Percentiles rank a stretch among this genome's conserved stretches.
These are phyloP conservation scores for Merluccius polli DNA, from an alignment of 2,797 vertebrate species.

Conservation along the genomic window DNA sequence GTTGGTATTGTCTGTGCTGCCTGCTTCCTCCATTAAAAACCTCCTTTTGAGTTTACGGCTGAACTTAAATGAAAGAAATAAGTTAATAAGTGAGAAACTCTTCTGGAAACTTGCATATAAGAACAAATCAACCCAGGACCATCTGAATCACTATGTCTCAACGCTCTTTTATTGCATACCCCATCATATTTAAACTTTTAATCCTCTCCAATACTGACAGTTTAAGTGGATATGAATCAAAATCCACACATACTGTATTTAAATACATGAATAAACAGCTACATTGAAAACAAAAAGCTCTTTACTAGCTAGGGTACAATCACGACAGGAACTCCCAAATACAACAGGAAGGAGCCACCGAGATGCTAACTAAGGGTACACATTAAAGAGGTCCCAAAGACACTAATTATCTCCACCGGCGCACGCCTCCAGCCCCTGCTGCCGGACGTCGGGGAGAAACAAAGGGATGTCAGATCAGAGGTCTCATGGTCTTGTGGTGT, in stretches of 20 bases:
- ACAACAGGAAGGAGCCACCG: conserved; percentile 44
- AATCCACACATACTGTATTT: too few relatives aligned
- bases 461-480: conserved; percentile 32
- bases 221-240: not conserved
- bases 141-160: not conserved
- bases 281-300: not conserved
- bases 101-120: not conserved
- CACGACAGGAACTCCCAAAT: conserved; percentile 14
- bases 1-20: not conserved
- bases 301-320: conserved; percentile 2
- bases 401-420: conserved; percentile 50
- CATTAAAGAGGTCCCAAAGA: conserved; percentile 43
- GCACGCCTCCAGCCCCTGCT: conserved; percentile 31
- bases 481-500: conserved; percentile 20
- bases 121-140: not conserved
- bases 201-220: too few relatives aligned
- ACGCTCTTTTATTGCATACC: not conserved
- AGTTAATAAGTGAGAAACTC: not conserved
- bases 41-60: not conserved
- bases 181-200: not conserved
- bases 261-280: not conserved
- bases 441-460: conserved; percentile 24
- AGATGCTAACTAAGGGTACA: conserved; percentile 42
- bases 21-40: not conserved
- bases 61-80: not conserved